Base-by-base conservation (phyloP, 2,888 invertebrate genomes). In the Thalpophila matura region DNA sequence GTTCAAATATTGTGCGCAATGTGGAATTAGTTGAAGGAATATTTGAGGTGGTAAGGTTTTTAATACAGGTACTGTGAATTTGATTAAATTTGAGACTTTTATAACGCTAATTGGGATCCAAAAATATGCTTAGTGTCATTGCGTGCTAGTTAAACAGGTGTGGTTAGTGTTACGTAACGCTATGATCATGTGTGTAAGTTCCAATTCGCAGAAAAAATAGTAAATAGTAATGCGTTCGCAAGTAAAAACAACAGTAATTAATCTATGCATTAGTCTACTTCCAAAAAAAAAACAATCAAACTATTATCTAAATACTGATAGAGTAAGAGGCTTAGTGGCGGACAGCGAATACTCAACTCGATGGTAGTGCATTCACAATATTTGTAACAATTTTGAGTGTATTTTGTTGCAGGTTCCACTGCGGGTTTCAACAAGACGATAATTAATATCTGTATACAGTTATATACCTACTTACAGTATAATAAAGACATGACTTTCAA, bases 281-380 rank as follows among this genome's bases (percentile, higher is more conserved):
- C 69, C 79, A 87, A 87, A 86, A 55, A 84, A 82, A 83, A 80
- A n/a, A n/a, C n/a, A n/a, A n/a, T n/a, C 54, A 82, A 84, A 84
- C 80, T 79, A 77, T 76, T 83, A 78, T 86, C 83, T 88, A 87
- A 79, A 74, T 81, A 84, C 75, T 83, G 75, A 82, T 82, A 79
- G 86, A 87, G 81, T 82, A 84, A 85, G 88, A 90, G 89, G 88
- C 86, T 80, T 84, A 79, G 68, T 86, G 85, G 88, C 89, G 89
- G 89, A 83, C 86, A 85, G 85, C 84, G 84, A 79, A 84, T 85
- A 77, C 67, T 75, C 59, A 77, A 82, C 80, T 88, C 78, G 57
- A 49, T 81, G 75, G 84, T 83, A 82, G 89, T 91, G 91, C 91
- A 92, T 88, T 91, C 89, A 92, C 90, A 89, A 87, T 79, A 65